phyloP scores from a whole-genome alignment of 2,888 invertebrate species.

The Xanthorhoe designata region DNA sequence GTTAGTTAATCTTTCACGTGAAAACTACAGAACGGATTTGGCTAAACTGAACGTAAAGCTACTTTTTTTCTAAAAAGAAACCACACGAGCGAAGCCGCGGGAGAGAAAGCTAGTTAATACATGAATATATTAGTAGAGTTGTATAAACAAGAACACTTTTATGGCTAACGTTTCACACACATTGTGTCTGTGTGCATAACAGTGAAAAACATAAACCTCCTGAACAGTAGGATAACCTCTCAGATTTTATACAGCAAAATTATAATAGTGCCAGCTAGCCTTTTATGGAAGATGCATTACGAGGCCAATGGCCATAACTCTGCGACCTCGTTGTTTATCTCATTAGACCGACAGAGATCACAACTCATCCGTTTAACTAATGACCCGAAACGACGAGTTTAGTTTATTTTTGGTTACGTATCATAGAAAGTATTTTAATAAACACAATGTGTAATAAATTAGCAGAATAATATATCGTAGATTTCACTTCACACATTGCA shows the following conservation, averaged over 20 bases:
- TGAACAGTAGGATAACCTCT: not conserved
- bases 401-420: conserved; percentile 4
- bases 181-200: not conserved
- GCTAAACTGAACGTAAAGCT: too few relatives aligned
- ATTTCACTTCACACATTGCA: not conserved
- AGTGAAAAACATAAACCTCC: not conserved
- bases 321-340: conserved; percentile 37
- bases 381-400: conserved; percentile 14
- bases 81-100: too few relatives aligned
- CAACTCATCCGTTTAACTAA: conserved; percentile 25
- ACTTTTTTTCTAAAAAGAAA: too few relatives aligned
- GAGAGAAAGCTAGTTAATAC: too few relatives aligned
- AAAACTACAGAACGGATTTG: too few relatives aligned
- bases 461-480: not conserved
- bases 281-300: conserved; percentile 32
- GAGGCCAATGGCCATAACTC: conserved; percentile 31
- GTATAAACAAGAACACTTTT: too few relatives aligned
- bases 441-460: not conserved
- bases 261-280: conserved; percentile 5
- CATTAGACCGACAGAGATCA: conserved; percentile 33
- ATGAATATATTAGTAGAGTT: too few relatives aligned
- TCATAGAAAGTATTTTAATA: not conserved
- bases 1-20: too few relatives aligned
- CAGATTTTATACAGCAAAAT: not conserved
- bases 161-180: too few relatives aligned